These are phyloP conservation scores for Cordylochernes scorpioides DNA, from an alignment of 2,888 invertebrate species.

Conservation along the genomic window DNA sequence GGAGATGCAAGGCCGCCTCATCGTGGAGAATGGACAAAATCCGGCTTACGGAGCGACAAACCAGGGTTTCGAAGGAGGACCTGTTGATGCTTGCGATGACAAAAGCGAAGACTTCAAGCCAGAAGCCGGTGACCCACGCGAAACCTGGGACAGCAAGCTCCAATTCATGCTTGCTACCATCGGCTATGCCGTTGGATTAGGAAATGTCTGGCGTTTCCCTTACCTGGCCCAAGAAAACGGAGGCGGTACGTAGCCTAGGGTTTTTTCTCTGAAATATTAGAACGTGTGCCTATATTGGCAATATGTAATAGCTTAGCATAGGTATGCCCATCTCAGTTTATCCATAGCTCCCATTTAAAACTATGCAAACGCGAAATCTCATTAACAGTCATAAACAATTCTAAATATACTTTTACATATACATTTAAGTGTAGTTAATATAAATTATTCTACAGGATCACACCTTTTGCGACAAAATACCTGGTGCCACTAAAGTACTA, in stretches of 20 bases:
- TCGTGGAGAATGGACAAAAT: conserved; percentile 31
- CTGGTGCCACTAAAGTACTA: too few species aligned
- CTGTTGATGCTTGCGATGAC: conserved; percentile 10
- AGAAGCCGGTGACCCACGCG: conserved; percentile 38
- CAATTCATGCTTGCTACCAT: conserved; percentile 78
- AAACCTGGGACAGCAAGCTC: conserved; percentile 75
- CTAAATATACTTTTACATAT: too few species aligned
- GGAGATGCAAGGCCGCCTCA: conserved; percentile 50
- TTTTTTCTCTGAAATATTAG: not conserved
- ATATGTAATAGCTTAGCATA: too few species aligned
- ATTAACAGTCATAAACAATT: not conserved
- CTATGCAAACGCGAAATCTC: not conserved
- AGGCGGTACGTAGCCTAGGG: conserved; percentile 31
- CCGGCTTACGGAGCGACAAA: conserved; percentile 52
- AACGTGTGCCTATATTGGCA: too few species aligned
- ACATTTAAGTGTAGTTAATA: too few species aligned
- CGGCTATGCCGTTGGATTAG: conserved; percentile 74
- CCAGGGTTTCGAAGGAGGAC: conserved; percentile 39
- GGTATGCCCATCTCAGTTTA: too few species aligned
- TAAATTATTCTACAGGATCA: too few species aligned
- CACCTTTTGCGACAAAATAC: too few species aligned
- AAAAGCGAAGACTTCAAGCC: conserved; percentile 8
- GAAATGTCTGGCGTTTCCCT: conserved; percentile 85
- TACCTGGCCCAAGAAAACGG: conserved; percentile 83
- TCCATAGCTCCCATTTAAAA: not conserved